These are phyloP conservation scores for Bombyx mori DNA, from an alignment of 1,140 invertebrate genomes.

Conservation along the genomic window DNA sequence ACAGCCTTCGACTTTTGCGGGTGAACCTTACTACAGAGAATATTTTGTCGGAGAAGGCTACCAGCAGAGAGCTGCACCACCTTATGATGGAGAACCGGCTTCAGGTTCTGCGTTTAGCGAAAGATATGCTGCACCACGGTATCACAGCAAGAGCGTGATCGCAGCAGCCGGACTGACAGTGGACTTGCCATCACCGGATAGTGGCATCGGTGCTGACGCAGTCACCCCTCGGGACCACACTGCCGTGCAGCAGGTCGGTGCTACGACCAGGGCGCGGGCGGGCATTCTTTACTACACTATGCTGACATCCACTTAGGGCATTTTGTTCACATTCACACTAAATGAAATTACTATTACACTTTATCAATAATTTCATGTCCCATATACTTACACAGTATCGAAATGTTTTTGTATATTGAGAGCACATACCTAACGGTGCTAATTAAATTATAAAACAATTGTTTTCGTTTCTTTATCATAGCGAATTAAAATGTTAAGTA, in stretches of 20 bases:
- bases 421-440: background rate
- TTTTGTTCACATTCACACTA: background rate
- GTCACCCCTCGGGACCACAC: slow-evolving; percentile 91
- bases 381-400: no score
- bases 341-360: slow-evolving; percentile 13
- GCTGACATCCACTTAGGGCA: slow-evolving; percentile 14
- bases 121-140: slow-evolving; percentile 60
- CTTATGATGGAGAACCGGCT: slow-evolving; percentile 54
- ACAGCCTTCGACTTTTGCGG: slow-evolving; percentile 49
- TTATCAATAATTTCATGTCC: slow-evolving; percentile 8
- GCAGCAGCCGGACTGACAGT: slow-evolving; percentile 85
- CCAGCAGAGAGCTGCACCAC: slow-evolving; percentile 59
- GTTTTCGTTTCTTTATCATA: no score
- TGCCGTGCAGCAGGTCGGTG: slow-evolving; percentile 88
- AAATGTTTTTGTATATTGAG: no score
- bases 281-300: slow-evolving; percentile 22
- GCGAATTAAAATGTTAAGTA: no score
- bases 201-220: slow-evolving; percentile 91
- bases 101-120: slow-evolving; percentile 55
- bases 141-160: slow-evolving; percentile 69
- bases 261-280: slow-evolving; percentile 42
- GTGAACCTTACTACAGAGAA: slow-evolving; percentile 66
- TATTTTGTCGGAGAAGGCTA: slow-evolving; percentile 64
- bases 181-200: slow-evolving; percentile 92
- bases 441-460: background rate